phyloP scores from a whole-genome alignment of 2,888 invertebrate species.

The Amphipoea oculea region DNA sequence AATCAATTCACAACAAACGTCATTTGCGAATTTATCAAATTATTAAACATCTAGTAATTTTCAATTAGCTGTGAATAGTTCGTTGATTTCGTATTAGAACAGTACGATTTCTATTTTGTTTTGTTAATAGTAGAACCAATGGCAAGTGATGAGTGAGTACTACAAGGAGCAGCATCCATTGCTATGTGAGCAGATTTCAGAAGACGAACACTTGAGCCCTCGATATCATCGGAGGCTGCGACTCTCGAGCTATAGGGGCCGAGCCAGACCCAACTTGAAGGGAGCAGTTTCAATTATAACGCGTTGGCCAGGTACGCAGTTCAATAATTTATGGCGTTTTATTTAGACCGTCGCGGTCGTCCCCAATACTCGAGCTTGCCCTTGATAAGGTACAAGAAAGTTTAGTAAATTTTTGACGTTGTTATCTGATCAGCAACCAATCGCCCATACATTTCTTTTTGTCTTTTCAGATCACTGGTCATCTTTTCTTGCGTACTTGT shows the following conservation, averaged over 20 bases:
- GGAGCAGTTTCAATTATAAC: conserved; percentile 82
- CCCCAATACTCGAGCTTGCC: neutral
- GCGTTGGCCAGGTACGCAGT: conserved; percentile 83
- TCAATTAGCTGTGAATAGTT: conserved; percentile 24
- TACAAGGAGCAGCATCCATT: conserved; percentile 82
- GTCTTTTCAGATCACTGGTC: conserved; percentile 84
- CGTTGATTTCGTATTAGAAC: conserved; percentile 10
- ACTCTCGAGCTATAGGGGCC: conserved; percentile 70
- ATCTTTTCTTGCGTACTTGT: conserved; percentile 82
- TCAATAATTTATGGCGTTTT: neutral
- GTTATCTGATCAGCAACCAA: neutral
- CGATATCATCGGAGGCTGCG: conserved; percentile 71
- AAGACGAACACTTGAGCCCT: conserved; percentile 79
- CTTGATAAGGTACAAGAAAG: neutral
- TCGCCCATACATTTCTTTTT: conserved; percentile 1
- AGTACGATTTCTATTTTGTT: conserved; percentile 54
- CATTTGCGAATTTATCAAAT: conserved; percentile 47
- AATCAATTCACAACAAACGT: conserved; percentile 38
- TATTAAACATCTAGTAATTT: conserved; percentile 29
- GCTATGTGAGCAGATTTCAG: conserved; percentile 80
- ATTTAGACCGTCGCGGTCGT: neutral
- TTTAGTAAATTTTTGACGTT: neutral
- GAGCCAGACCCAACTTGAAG: conserved; percentile 75
- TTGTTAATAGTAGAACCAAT: conserved; percentile 72
- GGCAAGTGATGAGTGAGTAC: conserved; percentile 83